phyloP scores from a whole-genome alignment of 2,797 vertebrate genomes.

The Chaetophractus vellerosus region DNA sequence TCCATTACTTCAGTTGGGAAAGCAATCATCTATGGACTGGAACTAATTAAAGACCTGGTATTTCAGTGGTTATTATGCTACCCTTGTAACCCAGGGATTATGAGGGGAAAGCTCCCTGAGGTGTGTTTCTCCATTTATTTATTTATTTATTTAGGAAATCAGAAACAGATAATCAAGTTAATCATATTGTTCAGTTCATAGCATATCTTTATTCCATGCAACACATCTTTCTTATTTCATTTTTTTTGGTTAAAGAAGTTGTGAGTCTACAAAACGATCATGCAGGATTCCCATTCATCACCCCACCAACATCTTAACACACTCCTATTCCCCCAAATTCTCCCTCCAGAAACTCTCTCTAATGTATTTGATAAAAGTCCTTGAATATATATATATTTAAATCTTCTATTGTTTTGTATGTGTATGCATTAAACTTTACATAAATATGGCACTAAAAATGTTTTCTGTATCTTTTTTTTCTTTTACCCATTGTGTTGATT shows the following conservation, averaged over 20 bases:
- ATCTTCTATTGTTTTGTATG: neutral
- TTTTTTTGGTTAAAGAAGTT: neutral
- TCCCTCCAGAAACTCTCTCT: conserved; percentile 47
- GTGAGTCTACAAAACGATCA: no score
- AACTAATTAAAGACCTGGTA: conserved; percentile 71
- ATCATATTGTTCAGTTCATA: conserved; percentile 23
- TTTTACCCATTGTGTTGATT: neutral
- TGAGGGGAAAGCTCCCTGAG: conserved; percentile 41
- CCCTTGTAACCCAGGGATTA: conserved; percentile 75
- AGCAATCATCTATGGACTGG: conserved; percentile 66
- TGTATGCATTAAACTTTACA: conserved; percentile 40
- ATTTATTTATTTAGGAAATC: conserved; percentile 74
- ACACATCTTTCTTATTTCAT: conserved; percentile 47
- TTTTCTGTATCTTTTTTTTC: neutral
- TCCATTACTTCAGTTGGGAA: conserved; percentile 57
- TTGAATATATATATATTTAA: neutral
- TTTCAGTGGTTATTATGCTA: conserved; percentile 12
- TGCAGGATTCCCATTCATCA: no score
- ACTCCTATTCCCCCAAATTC: neutral
- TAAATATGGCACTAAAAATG: conserved; percentile 3
- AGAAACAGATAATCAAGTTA: conserved; percentile 28
- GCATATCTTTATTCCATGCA: neutral
- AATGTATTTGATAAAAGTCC: conserved; percentile 13
- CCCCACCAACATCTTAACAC: neutral
- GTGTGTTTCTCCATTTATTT: conserved; percentile 63